Evolutionary conservation across 2,888 invertebrate species (phyloP).

Genomic region (Stenolophus ochropezus): DNA sequence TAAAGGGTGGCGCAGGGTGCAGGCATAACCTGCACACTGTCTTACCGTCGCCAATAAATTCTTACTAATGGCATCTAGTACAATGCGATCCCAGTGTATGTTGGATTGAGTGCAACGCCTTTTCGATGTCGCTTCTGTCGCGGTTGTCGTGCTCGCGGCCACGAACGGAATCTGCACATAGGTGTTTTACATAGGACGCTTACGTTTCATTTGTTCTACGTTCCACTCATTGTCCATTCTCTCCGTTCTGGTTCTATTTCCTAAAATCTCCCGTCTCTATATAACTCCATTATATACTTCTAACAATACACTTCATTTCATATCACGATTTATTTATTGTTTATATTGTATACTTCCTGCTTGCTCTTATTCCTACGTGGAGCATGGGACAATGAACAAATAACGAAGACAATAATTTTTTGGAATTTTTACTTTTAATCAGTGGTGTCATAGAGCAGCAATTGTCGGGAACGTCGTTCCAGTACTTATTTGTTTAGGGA

Average conservation of each 20-base stretch:
- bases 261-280: background rate
- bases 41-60: slow-evolving; percentile 71
- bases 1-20: slow-evolving; percentile 29
- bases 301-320: background rate
- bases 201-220: slow-evolving; percentile 23
- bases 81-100: slow-evolving; percentile 72
- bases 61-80: slow-evolving; percentile 72
- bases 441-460: too few species aligned
- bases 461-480: too few species aligned
- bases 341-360: too few species aligned
- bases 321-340: background rate
- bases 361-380: too few species aligned
- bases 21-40: slow-evolving; percentile 49
- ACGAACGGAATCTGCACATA: slow-evolving; percentile 22
- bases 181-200: slow-evolving; percentile 37
- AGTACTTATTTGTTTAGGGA: too few species aligned
- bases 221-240: background rate
- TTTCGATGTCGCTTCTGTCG: slow-evolving; percentile 70
- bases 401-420: too few species aligned
- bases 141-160: slow-evolving; percentile 2
- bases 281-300: background rate
- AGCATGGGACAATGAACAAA: too few species aligned
- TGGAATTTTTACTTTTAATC: too few species aligned
- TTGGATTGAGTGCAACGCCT: slow-evolving; percentile 72
- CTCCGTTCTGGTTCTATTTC: background rate